Evolutionary conservation across 2,797 vertebrate genomes (phyloP), one percentile per base, ranked within the genome.

Genomic region (Chelidonichthys spinosus): DNA sequence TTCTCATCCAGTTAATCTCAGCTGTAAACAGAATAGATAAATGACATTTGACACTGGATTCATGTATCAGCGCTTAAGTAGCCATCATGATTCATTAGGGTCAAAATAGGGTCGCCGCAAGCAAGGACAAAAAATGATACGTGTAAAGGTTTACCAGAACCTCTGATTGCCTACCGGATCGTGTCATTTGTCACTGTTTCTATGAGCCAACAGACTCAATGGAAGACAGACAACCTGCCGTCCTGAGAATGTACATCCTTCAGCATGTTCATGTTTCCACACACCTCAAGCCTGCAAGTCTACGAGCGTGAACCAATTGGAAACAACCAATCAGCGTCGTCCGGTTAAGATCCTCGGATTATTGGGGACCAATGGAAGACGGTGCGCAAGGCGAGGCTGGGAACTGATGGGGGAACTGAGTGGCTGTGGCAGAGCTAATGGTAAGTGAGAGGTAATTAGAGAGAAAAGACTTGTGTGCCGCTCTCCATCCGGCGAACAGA

Each of bases 361-460:
- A 64, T 46, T 54, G 54, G 69, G 70, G 60, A 79, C 86, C 89
- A 84, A 89, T 86, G 79, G 78, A 70, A 85, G 62, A 44, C 62
- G 82, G 72, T 11, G 18, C 63, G 42, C 52, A n/a, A 37, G 80
- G 84, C 60, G 18, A 73, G 75, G 69, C 69, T 46, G 69, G 74
- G 85, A 91, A 93, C 74, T 87, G 92, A 94, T 90, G 86, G 85
- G 81, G 87, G 69, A 86, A 82, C 87, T 88, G 92, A 94, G 85
- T 78, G 75, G 81, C 86, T 68, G 84, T 89, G 92, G 92, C 92
- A 92, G 90, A 37, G 76, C 87, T 94, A 95, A 94, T 92, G 87
- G 87, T 93, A 94, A 95, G 89, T 93, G 92, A 93, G 92, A 86
- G 88, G 90, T 93, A 94, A 95, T 95, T 95, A 95, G 89, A 92